Conservation (phyloP, 1,140 invertebrate species). For the Linepithema humile region DNA sequence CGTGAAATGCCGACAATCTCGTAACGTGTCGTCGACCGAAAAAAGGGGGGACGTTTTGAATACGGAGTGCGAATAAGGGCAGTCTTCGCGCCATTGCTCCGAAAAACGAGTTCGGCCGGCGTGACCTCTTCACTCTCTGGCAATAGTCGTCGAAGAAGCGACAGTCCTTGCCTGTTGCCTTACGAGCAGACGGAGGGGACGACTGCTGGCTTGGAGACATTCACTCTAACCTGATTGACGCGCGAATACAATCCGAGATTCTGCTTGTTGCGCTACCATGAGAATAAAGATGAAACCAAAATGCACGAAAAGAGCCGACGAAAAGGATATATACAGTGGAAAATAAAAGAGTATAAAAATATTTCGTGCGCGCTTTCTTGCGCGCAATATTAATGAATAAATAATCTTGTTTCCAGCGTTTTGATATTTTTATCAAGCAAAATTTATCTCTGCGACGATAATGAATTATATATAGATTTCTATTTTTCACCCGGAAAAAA, state of each 20-base stretch:
- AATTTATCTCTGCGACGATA: too few species aligned
- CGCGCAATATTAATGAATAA: background rate
- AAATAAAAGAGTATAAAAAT: background rate
- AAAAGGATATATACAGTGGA: background rate
- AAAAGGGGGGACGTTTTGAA: slow-evolving; percentile 44
- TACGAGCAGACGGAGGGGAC: background rate
- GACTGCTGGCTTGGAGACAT: background rate
- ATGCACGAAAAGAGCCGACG: background rate
- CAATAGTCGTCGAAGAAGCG: background rate
- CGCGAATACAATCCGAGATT: background rate
- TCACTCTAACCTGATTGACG: slow-evolving; percentile 40
- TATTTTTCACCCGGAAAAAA: background rate
- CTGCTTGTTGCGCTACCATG: background rate
- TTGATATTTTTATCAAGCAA: too few species aligned
- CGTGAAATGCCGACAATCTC: slow-evolving; percentile 22
- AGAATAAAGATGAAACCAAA: background rate
- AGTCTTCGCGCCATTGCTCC: background rate
- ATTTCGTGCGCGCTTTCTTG: background rate
- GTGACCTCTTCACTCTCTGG: slow-evolving; percentile 21
- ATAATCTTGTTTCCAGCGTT: too few species aligned
- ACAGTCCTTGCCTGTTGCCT: background rate
- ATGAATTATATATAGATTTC: background rate
- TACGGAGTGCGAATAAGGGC: slow-evolving; percentile 4
- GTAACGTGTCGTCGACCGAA: slow-evolving; percentile 16
- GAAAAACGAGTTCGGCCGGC: slow-evolving; percentile 23